Conservation (phyloP, 2,797 vertebrate genomes). For the Schizothorax lantsangensis region DNA sequence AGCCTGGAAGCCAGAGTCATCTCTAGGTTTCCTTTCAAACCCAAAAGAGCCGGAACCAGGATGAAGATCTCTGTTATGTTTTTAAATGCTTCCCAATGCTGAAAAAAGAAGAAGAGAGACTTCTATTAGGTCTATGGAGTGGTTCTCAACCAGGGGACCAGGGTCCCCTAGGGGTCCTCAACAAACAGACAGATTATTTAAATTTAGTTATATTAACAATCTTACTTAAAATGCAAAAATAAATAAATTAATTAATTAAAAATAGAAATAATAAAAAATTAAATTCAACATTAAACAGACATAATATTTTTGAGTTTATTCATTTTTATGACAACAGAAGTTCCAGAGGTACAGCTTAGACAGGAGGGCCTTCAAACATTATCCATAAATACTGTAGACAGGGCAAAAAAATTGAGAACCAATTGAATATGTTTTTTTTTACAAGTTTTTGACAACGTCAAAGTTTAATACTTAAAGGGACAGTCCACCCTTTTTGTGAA, state of each 20-base stretch:
- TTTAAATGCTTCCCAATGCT: constrained; percentile 98
- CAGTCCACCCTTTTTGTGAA: background rate
- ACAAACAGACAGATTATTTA: background rate
- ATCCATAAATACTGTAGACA: too few relatives aligned
- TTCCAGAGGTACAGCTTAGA: background rate
- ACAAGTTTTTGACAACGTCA: background rate
- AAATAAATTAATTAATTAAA: background rate
- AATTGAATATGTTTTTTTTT: background rate
- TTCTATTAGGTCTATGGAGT: background rate
- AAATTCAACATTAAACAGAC: too few relatives aligned
- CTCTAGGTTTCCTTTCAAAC: constrained; percentile 97
- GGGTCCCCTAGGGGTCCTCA: background rate
- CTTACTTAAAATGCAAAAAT: background rate
- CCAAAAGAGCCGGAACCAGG: constrained; percentile 94
- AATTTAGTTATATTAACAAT: background rate
- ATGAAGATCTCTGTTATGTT: constrained; percentile 97
- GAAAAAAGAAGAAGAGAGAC: constrained; percentile 13
- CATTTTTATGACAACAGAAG: too few relatives aligned
- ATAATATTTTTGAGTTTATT: too few relatives aligned
- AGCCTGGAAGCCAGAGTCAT: constrained; percentile 97
- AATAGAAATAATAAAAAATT: background rate
- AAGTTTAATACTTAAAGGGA: background rate
- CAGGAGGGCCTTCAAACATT: background rate
- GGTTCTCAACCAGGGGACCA: background rate
- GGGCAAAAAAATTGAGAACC: background rate